Conservation (phyloP, 2,888 invertebrate species). For the Stenoptilia bipunctidactyla region DNA sequence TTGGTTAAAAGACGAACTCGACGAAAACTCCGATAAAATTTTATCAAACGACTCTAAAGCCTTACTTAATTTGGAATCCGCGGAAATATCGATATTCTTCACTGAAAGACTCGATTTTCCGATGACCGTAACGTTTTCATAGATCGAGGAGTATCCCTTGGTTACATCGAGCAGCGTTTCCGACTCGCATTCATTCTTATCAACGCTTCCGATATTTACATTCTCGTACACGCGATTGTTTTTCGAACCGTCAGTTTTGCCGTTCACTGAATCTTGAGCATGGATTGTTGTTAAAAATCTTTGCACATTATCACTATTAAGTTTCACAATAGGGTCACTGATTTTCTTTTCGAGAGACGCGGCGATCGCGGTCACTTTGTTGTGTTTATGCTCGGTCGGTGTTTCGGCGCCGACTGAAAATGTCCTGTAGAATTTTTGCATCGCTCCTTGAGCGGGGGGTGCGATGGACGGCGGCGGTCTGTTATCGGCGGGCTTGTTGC, state of each 20-base stretch:
- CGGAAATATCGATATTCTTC: constrained; percentile 19
- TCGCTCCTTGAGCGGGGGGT: constrained; percentile 43
- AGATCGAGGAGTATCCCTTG: constrained; percentile 58
- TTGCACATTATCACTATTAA: constrained; percentile 49
- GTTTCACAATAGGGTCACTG: constrained; percentile 41
- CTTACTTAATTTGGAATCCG: constrained; percentile 50
- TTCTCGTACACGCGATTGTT: constrained; percentile 56
- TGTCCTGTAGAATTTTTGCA: constrained; percentile 67
- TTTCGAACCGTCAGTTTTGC: constrained; percentile 31
- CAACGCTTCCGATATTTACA: constrained; percentile 43
- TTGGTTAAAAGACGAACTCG: constrained; percentile 30
- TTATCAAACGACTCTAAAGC: constrained; percentile 66
- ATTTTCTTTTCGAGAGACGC: constrained; percentile 59
- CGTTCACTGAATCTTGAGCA: constrained; percentile 35
- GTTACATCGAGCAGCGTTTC: constrained; percentile 44
- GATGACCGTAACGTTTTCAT: constrained; percentile 61
- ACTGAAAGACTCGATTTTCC: constrained; percentile 26
- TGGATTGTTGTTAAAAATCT: constrained; percentile 40
- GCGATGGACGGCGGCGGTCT: constrained; percentile 31
- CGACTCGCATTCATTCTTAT: constrained; percentile 25
- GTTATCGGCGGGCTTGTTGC: constrained; percentile 65
- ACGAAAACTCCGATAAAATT: constrained; percentile 54
- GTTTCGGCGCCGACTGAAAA: constrained; percentile 56
- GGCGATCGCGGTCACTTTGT: constrained; percentile 61
- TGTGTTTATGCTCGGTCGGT: constrained; percentile 47